Evolutionary conservation across 2,797 vertebrate genomes (phyloP).

Genomic region (Hybognathus amarus): DNA sequence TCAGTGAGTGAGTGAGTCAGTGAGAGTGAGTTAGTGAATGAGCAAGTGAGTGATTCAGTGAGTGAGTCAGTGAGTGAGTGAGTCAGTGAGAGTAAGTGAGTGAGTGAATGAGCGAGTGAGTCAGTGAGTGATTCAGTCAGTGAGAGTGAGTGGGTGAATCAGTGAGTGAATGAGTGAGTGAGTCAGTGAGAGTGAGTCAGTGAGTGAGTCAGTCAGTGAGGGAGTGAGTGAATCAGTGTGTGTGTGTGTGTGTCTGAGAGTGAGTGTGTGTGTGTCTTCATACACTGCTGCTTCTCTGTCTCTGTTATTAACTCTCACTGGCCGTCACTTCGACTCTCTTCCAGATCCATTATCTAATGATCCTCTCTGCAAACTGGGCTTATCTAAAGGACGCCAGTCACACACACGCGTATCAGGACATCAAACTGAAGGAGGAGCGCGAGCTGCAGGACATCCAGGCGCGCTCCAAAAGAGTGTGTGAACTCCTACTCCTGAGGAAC

Average conservation of each 20-base stretch:
- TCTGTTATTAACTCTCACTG: constrained; percentile 90
- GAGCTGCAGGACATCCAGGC: constrained; percentile 99
- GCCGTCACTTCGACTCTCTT: constrained; percentile 94
- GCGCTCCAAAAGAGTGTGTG: constrained; percentile 98
- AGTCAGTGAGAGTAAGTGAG: constrained; percentile 69
- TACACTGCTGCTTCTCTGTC: no score
- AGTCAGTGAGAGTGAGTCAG: no score
- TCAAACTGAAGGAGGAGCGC: constrained; percentile 99
- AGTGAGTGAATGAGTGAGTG: no score
- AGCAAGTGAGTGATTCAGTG: no score
- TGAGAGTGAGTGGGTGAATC: constrained; percentile 78
- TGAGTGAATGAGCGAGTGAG: constrained; percentile 64
- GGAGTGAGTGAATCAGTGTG: no score
- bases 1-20: no score
- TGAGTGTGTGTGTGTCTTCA: constrained; percentile 78
- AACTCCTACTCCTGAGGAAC: constrained; percentile 97
- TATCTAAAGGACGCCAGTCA: constrained; percentile 99
- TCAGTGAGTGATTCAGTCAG: constrained; percentile 79
- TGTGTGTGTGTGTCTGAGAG: constrained; percentile 72
- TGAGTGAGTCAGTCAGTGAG: no score
- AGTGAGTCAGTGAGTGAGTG: no score
- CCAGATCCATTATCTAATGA: constrained; percentile 99
- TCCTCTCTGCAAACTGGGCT: constrained; percentile 99
- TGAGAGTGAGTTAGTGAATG: no score
- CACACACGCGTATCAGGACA: constrained; percentile 99